These are phyloP conservation scores for Caenorhabditis imperialis DNA, from an alignment of 2,888 invertebrate species.

Conservation along the genomic window DNA sequence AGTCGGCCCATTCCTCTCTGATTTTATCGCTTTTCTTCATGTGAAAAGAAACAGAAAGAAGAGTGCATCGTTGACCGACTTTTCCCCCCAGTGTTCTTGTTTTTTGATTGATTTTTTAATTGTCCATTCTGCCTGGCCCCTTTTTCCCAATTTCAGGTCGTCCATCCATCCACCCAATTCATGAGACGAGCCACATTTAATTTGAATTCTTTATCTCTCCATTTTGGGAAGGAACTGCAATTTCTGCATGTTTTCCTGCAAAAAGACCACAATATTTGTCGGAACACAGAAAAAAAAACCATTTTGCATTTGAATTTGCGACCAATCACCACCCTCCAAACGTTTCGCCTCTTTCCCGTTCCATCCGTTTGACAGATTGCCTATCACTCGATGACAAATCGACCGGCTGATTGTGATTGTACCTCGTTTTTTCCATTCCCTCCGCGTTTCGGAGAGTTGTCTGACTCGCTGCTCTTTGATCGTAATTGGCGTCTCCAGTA, in stretches of 20 bases:
- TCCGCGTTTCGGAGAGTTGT: background rate
- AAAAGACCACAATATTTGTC: too few species aligned
- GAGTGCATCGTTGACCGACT: slow-evolving; percentile 30
- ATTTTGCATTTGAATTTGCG: too few species aligned
- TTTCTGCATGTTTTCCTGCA: background rate
- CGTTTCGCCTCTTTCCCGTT: slow-evolving; percentile 4
- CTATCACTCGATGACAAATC: slow-evolving; percentile 27
- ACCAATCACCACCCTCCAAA: background rate
- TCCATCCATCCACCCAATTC: too few species aligned
- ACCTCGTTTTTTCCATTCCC: slow-evolving; percentile 3
- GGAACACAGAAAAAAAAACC: too few species aligned
- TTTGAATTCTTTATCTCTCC: too few species aligned
- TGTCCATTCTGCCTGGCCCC: too few species aligned
- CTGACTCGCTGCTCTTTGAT: too few species aligned
- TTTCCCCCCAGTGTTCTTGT: background rate
- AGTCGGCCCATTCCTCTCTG: slow-evolving; percentile 10
- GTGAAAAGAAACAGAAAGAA: slow-evolving; percentile 1
- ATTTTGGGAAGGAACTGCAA: too few species aligned
- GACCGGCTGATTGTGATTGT: slow-evolving; percentile 8
- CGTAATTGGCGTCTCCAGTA: too few species aligned
- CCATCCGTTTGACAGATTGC: slow-evolving; percentile 27
- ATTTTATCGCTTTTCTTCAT: slow-evolving; percentile 22
- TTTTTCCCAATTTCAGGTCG: too few species aligned
- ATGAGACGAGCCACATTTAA: too few species aligned
- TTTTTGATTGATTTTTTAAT: too few species aligned